phyloP scores from a whole-genome alignment of 2,797 vertebrate genomes.

The Megalops cyprinoides region DNA sequence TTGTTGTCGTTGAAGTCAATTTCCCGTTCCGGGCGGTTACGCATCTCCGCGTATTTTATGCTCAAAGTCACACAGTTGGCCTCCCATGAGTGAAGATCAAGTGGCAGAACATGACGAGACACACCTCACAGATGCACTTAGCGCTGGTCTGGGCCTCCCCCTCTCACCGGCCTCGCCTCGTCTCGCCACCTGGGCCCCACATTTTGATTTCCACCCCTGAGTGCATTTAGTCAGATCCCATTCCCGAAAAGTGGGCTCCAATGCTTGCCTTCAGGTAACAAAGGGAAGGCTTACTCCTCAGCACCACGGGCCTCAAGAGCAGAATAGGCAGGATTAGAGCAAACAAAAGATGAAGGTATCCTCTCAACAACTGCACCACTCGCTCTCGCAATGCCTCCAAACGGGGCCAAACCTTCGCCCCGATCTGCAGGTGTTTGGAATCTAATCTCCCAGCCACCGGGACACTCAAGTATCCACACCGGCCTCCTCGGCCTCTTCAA shows the following conservation, averaged over 20 bases:
- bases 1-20: neutral
- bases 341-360: conserved; percentile 76
- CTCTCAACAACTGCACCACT: conserved; percentile 69
- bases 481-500: conserved; percentile 27
- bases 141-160: too few relatives aligned
- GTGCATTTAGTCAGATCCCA: conserved; percentile 82
- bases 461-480: conserved; percentile 68
- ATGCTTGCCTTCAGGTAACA: conserved; percentile 64
- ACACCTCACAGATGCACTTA: conserved; percentile 40
- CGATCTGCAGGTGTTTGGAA: conserved; percentile 73
- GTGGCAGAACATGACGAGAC: neutral
- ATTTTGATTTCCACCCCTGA: conserved; percentile 66
- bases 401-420: conserved; percentile 63
- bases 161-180: too few relatives aligned
- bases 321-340: conserved; percentile 71
- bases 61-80: neutral
- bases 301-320: conserved; percentile 55
- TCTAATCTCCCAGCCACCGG: conserved; percentile 69
- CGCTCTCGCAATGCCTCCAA: conserved; percentile 63
- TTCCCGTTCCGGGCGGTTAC: neutral
- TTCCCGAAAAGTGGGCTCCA: conserved; percentile 75
- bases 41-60: neutral
- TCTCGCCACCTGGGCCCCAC: conserved; percentile 56
- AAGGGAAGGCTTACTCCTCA: conserved; percentile 61
- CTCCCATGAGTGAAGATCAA: neutral